These are phyloP conservation scores for Pseudopipra pipra DNA, from an alignment of 2,113 vertebrate species.

Conservation along the genomic window DNA sequence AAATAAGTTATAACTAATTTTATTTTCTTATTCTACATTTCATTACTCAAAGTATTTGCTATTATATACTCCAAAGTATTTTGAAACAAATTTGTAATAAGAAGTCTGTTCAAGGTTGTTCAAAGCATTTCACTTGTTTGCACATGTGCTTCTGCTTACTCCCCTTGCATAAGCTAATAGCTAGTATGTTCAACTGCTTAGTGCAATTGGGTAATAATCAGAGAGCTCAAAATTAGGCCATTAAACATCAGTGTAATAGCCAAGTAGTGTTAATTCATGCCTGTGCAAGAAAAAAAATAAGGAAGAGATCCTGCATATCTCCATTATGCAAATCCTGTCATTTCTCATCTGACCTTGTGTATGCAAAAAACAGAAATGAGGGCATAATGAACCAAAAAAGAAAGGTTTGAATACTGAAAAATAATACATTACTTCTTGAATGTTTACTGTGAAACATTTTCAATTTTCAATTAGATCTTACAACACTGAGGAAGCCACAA, in stretches of 20 bases:
- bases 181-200: not conserved
- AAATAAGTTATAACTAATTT: not conserved
- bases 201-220: not conserved
- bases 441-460: not conserved
- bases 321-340: not conserved
- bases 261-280: not conserved
- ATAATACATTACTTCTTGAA: not conserved
- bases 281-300: not conserved
- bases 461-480: not conserved
- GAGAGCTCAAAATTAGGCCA: not conserved
- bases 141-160: not conserved
- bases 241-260: not conserved
- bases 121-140: not conserved
- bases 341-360: not conserved
- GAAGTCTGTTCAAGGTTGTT: not conserved
- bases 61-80: not conserved
- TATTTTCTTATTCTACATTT: not conserved
- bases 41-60: not conserved
- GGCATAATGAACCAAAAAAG: not conserved
- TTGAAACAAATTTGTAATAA: not conserved
- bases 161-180: not conserved
- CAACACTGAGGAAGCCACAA: not conserved
- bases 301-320: not conserved
- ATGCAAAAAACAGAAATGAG: not conserved
- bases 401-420: not conserved